Base-by-base conservation (phyloP, 2,888 invertebrate species). In the Hypena proboscidalis region DNA sequence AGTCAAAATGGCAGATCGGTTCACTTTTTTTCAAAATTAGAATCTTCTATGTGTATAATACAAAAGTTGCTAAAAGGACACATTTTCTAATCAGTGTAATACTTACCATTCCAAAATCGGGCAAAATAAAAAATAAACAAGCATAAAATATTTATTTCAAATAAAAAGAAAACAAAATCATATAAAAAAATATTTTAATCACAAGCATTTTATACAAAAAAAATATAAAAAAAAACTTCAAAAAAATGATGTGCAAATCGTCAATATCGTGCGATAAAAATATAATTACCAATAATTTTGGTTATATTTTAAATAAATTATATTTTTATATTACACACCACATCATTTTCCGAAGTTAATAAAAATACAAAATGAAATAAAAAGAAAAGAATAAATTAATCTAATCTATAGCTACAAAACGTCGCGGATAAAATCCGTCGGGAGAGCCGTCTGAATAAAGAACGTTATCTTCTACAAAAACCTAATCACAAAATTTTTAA, bases 101-200 rank as follows among this genome's bases (percentile, higher is more conserved):
- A 36, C 33, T 15, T 35, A 43, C 39, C 49, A 21, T 20, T 15
- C 7, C 13, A 25, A 7, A 45, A 23, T 22, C 19, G 13, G 30
- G 23, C 17, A 27, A 35, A 50, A 50, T 34, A 42, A 52, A 43
- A 49, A 41, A 50, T 42, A 39, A 42, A 47, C 40, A 53, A 39
- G 54, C 26, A 38, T 54, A 44, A 49, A 39, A 48, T 27, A 39
- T 32, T 51, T 56, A 54, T 47, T 52, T 55, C n/a, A 33, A 52
- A 31, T 41, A 20, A 37, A 37, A 43, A 40, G 50, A 32, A 49
- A 44, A 42, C 41, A 34, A 33, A 43, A 49, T 17, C 19, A 40
- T n/a, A n/a, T n/a, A n/a, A n/a, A n/a, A n/a, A n/a, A n/a, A n/a
- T n/a, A n/a, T n/a, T n/a, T n/a, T n/a, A n/a, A n/a, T n/a, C n/a